Evolutionary conservation across 2,888 invertebrate species (phyloP).

Genomic region (Chorisops tibialis): DNA sequence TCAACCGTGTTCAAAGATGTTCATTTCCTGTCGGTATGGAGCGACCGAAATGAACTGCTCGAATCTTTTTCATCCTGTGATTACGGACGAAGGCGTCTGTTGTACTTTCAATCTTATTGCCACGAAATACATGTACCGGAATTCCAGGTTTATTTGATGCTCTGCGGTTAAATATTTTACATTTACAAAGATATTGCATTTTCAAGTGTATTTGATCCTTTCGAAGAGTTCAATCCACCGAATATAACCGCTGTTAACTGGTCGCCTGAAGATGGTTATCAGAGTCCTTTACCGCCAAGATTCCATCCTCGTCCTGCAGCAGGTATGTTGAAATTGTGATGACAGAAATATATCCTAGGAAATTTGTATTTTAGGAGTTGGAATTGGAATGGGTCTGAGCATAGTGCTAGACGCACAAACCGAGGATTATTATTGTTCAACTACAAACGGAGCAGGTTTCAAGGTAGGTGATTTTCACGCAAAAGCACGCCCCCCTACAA

Average conservation of each 20-base stretch:
- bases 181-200: no score
- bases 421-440: conserved; percentile 74
- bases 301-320: conserved; percentile 55
- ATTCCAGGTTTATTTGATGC: no score
- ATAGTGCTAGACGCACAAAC: conserved; percentile 67
- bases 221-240: neutral
- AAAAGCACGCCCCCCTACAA: no score
- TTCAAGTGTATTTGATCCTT: conserved; percentile 1
- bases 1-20: conserved; percentile 43
- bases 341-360: no score
- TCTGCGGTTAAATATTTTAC: no score
- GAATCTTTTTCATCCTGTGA: conserved; percentile 68
- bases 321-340: no score
- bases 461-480: conserved; percentile 35
- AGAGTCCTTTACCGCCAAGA: conserved; percentile 53
- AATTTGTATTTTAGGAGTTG: conserved; percentile 54
- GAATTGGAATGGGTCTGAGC: conserved; percentile 68
- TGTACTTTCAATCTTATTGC: conserved; percentile 80
- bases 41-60: conserved; percentile 60
- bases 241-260: conserved; percentile 56
- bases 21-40: conserved; percentile 63
- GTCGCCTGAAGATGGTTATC: conserved; percentile 71
- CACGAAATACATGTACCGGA: conserved; percentile 64
- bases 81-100: conserved; percentile 82
- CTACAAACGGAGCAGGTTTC: conserved; percentile 59